A percentile compares a stretch with the other conserved stretches of the same genome.
These are phyloP conservation scores for Brenthis ino DNA, from an alignment of 2,888 invertebrate species.

Conservation along the genomic window DNA sequence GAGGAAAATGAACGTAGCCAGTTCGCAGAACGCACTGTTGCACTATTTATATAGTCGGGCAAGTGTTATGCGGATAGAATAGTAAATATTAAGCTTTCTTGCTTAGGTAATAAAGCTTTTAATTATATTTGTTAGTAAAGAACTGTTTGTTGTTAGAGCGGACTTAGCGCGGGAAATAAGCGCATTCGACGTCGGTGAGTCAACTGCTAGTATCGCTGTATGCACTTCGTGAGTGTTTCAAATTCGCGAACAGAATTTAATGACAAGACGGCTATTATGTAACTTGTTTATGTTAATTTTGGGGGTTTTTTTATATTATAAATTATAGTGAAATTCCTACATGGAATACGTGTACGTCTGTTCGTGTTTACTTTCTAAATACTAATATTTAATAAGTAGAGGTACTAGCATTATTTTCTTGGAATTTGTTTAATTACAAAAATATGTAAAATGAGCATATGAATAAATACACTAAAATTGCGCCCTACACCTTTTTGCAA, in stretches of 20 bases:
- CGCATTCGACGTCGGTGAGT: slow-evolving; percentile 60
- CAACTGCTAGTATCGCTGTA: slow-evolving; percentile 60
- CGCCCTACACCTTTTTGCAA: too few relatives aligned
- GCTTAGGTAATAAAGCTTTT: slow-evolving; percentile 38
- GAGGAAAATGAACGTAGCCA: slow-evolving; percentile 73
- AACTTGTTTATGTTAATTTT: slow-evolving; percentile 16
- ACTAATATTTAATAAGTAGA: too few relatives aligned
- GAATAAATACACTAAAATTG: too few relatives aligned
- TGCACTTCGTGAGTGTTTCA: slow-evolving; percentile 57
- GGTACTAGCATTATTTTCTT: too few relatives aligned
- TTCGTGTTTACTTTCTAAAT: too few relatives aligned
- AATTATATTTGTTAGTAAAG: slow-evolving; percentile 21
- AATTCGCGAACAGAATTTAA: slow-evolving; percentile 42
- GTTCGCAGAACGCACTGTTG: slow-evolving; percentile 71
- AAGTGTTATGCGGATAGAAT: slow-evolving; percentile 37
- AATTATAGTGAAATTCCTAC: slow-evolving; percentile 6
- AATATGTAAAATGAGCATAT: too few relatives aligned
- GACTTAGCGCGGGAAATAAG: slow-evolving; percentile 69
- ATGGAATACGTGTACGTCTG: too few relatives aligned
- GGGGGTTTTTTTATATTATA: neutral
- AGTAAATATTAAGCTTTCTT: slow-evolving; percentile 39
- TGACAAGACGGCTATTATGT: slow-evolving; percentile 21
- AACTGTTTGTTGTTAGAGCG: slow-evolving; percentile 43
- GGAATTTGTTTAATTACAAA: too few relatives aligned
- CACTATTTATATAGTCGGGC: slow-evolving; percentile 67